Base-by-base conservation (phyloP, 1,140 invertebrate species). In the Wiebesia pumilae region DNA sequence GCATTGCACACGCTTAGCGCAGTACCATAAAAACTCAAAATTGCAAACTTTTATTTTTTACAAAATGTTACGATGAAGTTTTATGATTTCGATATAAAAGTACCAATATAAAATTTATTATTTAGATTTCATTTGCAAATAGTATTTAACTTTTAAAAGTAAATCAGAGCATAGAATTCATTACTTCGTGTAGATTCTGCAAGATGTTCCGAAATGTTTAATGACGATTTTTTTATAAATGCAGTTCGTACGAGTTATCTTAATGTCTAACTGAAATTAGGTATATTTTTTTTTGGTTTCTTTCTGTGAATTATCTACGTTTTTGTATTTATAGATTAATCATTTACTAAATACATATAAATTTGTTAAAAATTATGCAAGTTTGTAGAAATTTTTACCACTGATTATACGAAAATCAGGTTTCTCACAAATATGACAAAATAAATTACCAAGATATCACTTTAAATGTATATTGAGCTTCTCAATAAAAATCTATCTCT, bases 31-130 rank as follows among this genome's bases (percentile, higher is more conserved):
- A 79, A 79, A 79, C 47, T 54, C 51, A 58, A 58, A 54, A 79
- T 79, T 51, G 51, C 77, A 33, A 38, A 71, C 10, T 73, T 73
- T 30, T 83, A 73, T 71, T 71, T 71, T 71, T 73, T 67, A 21
- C n/a, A 79, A 54, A 54, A 79, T 33, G 30, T 79, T 51, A 54
- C 40, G 47, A 54, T 43, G 14, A 43, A 38, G n/a, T 43, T 75
- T 75, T 75, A 75, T n/a, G 38, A 43, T 75, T 75, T 75, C 40
- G 14, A 43, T 75, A 75, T 75, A 75, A 75, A 71, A 75, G 43
- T 75, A 75, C 4, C 38, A 75, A 75, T 43, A 75, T 75, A 75
- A 43, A 75, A 75, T 75, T 75, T 75, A 24, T n/a, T 75, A 43
- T 75, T 75, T 75, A 38, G 38, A 75, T 73, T 43, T n/a, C 40